Base-by-base conservation (phyloP, 1,140 invertebrate genomes). In the Neodiprion fabricii region DNA sequence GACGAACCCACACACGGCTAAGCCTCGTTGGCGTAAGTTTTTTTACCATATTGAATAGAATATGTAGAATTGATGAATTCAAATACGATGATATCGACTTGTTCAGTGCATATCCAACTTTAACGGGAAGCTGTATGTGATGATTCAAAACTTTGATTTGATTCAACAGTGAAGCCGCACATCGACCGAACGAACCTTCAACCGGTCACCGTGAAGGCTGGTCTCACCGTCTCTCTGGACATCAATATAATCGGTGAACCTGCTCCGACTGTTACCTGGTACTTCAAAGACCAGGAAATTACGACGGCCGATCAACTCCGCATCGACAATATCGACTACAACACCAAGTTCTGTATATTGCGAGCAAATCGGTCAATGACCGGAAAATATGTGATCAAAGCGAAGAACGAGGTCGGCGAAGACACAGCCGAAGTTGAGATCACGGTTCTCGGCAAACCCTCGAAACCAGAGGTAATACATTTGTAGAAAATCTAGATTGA, bases 231-330 rank as follows among this genome's bases (percentile, higher is more conserved):
- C 48, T 93, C 94, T 12, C 91, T 99, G 70, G 95, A 98, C 83
- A 91, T 99, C 1, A 97, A 98, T 79, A 94, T 98, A 67, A 95
- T 93, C 82, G 98, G 97, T 78, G 96, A 98, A 89, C 98, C 98
- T 47, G 94, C 96, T 77, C 98, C 98, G 83, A 95, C 89, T 2
- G 94, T 98, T 12, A 95, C 93, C 9, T 99, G 98, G 98, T 91
- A 90, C 50, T 94, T 95, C 79, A 94, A 96, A 82, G 96, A 93
- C 50, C 91, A 93, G 79, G 93, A 95, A 81, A 83, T 92, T 14
- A 90, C 91, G 67, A 90, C 91, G 2, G 89, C 91, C 74, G 94
- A 95, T 49, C 89, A 91, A 73, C 85, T 96, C 75, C 91, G 94
- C 75, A 94, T 97, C 72, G 94, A 96, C 81, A 96, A 95, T 81